phyloP scores from a whole-genome alignment of 2,888 invertebrate genomes.

The Hololepta plana region DNA sequence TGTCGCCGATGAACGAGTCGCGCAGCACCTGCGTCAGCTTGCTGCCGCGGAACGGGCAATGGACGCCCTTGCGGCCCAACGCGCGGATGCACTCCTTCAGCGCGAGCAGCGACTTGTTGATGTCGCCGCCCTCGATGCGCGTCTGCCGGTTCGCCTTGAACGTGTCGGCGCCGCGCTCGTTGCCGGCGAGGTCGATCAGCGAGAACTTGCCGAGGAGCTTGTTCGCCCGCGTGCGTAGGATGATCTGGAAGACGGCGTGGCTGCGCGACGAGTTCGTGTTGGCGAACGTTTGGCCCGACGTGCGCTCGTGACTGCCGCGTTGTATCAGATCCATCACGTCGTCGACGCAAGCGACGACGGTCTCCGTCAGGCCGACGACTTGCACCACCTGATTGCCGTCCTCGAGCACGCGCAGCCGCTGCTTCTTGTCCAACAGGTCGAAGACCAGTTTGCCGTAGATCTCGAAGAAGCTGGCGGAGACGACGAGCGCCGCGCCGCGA shows the following conservation, averaged over 20 bases:
- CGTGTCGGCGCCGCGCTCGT: slow-evolving; percentile 98
- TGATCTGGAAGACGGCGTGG: slow-evolving; percentile 97
- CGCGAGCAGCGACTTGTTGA: slow-evolving; percentile 88
- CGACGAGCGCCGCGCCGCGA: slow-evolving; percentile 65
- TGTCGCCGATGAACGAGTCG: slow-evolving; percentile 97
- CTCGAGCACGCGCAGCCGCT: slow-evolving; percentile 85
- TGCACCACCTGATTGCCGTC: slow-evolving; percentile 97
- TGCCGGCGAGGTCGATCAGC: slow-evolving; percentile 92
- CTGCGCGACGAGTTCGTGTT: slow-evolving; percentile 96
- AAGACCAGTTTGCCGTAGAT: slow-evolving; percentile 95
- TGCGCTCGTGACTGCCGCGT: slow-evolving; percentile 73
- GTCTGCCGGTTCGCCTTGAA: slow-evolving; percentile 91
- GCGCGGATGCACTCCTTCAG: slow-evolving; percentile 96
- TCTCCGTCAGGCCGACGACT: slow-evolving; percentile 89
- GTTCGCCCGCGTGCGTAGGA: slow-evolving; percentile 46
- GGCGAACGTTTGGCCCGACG: slow-evolving; percentile 94
- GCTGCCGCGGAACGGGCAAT: slow-evolving; percentile 93
- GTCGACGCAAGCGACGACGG: slow-evolving; percentile 73
- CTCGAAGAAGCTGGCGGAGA: slow-evolving; percentile 95
- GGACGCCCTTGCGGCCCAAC: slow-evolving; percentile 84
- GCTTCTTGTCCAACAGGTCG: slow-evolving; percentile 77
- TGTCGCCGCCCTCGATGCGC: slow-evolving; percentile 85
- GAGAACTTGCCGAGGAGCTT: slow-evolving; percentile 94
- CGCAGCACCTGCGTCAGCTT: slow-evolving; percentile 90
- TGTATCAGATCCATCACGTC: slow-evolving; percentile 88